Evolutionary conservation across 2,888 invertebrate species (phyloP).

Genomic region (Acronicta leporina): DNA sequence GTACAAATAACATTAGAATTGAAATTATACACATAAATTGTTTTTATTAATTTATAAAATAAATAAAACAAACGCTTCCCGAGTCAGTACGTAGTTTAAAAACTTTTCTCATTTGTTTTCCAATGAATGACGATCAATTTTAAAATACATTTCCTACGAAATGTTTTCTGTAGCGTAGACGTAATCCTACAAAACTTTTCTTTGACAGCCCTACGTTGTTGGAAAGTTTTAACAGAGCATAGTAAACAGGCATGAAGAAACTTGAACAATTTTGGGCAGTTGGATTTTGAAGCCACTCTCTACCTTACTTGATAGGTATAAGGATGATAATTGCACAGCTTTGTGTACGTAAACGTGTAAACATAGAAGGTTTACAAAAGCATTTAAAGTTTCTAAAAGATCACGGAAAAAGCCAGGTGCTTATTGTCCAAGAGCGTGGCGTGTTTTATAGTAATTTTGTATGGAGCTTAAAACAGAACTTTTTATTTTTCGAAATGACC

Average conservation of each 20-base stretch:
- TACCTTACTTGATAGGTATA: neutral
- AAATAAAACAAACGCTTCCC: neutral
- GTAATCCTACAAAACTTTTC: conserved; percentile 19
- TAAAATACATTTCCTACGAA: conserved; percentile 49
- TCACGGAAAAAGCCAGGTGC: neutral
- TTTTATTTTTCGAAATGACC: conserved; percentile 11
- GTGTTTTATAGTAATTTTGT: neutral
- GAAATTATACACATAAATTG: no score
- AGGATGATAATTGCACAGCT: neutral
- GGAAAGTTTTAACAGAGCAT: conserved; percentile 34
- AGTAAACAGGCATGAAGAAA: conserved; percentile 12
- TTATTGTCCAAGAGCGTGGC: neutral
- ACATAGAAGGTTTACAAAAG: neutral
- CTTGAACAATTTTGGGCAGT: conserved; percentile 24
- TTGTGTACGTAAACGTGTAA: neutral
- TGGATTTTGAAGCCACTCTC: conserved; percentile 3
- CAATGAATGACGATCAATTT: conserved; percentile 57
- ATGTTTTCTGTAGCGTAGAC: conserved; percentile 43
- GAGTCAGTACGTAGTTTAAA: conserved; percentile 18
- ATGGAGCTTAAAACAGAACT: neutral
- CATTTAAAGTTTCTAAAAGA: neutral
- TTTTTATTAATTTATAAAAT: neutral
- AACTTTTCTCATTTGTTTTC: conserved; percentile 61
- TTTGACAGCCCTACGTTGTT: conserved; percentile 17
- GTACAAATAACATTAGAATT: no score